Conservation (phyloP, 2,888 invertebrate species). For the Acanthacorydalis orientalis region DNA sequence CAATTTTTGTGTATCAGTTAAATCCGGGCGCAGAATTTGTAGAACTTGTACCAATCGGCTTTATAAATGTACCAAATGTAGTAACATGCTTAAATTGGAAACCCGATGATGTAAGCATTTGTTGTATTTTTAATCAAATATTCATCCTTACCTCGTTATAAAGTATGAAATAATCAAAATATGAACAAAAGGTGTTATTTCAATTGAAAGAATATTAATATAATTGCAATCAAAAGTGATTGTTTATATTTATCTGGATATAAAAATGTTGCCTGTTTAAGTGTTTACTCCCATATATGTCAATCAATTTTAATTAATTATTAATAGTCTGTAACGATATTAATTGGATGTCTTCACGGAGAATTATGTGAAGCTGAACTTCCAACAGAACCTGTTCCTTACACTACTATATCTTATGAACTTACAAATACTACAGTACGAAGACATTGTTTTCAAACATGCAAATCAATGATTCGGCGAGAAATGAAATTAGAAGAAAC, state of each 20-base stretch:
- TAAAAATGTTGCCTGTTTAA: too few species aligned
- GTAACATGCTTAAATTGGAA: constrained; percentile 55
- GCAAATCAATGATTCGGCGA: constrained; percentile 39
- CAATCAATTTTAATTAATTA: neutral
- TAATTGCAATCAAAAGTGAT: too few species aligned
- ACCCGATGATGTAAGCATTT: constrained; percentile 28
- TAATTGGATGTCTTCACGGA: constrained; percentile 37
- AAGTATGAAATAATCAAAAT: too few species aligned
- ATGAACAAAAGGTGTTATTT: too few species aligned
- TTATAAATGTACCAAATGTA: constrained; percentile 40
- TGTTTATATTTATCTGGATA: too few species aligned
- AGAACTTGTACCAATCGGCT: constrained; percentile 45
- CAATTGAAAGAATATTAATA: too few species aligned
- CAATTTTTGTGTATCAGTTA: constrained; percentile 49
- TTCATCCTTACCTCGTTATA: too few species aligned
- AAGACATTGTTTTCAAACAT: constrained; percentile 33
- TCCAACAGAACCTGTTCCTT: constrained; percentile 23
- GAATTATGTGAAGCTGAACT: constrained; percentile 34
- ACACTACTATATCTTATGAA: constrained; percentile 29
- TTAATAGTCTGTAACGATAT: constrained; percentile 24
- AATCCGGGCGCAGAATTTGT: constrained; percentile 19
- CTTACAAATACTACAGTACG: constrained; percentile 21
- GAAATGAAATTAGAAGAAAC: constrained; percentile 40
- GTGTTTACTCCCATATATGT: too few species aligned
- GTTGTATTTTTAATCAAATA: too few species aligned